Conservation (phyloP, 2,113 vertebrate species). For the Thalassoma bifasciatum region DNA sequence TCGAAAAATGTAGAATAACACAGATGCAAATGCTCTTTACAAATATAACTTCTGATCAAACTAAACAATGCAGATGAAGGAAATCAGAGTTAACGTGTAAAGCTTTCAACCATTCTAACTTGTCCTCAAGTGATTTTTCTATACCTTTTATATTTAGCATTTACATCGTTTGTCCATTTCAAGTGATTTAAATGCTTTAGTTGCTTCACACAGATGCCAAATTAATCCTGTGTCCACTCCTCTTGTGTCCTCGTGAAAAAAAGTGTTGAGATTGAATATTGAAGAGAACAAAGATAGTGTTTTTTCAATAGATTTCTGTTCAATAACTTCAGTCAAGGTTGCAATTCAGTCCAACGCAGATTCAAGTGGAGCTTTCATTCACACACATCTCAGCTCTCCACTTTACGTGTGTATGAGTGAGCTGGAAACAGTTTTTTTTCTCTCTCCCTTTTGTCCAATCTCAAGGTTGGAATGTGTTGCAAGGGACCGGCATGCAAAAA, state of each 20-base stretch:
- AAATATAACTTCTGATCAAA: too few relatives aligned
- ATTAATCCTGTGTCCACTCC: slow-evolving; percentile 8
- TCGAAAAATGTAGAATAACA: too few relatives aligned
- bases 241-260: slow-evolving; percentile 16
- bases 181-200: slow-evolving; percentile 1
- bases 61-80: too few relatives aligned
- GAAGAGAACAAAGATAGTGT: slow-evolving; percentile 37
- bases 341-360: slow-evolving; percentile 35
- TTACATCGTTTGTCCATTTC: slow-evolving; percentile 11
- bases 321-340: slow-evolving; percentile 61
- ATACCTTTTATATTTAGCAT: not conserved
- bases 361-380: slow-evolving; percentile 50
- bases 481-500: slow-evolving; percentile 51
- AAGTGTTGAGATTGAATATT: slow-evolving; percentile 16
- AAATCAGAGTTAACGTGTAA: not conserved
- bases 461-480: slow-evolving; percentile 65
- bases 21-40: too few relatives aligned
- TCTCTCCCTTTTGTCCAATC: slow-evolving; percentile 49
- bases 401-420: slow-evolving; percentile 4
- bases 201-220: not conserved
- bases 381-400: slow-evolving; percentile 21
- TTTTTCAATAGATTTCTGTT: slow-evolving; percentile 47
- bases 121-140: not conserved
- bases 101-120: not conserved
- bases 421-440: slow-evolving; percentile 40